Evolutionary conservation across 2,888 invertebrate genomes (phyloP), one percentile per base, ranked within the genome.

Genomic region (Caenorhabditis macrosperma): DNA sequence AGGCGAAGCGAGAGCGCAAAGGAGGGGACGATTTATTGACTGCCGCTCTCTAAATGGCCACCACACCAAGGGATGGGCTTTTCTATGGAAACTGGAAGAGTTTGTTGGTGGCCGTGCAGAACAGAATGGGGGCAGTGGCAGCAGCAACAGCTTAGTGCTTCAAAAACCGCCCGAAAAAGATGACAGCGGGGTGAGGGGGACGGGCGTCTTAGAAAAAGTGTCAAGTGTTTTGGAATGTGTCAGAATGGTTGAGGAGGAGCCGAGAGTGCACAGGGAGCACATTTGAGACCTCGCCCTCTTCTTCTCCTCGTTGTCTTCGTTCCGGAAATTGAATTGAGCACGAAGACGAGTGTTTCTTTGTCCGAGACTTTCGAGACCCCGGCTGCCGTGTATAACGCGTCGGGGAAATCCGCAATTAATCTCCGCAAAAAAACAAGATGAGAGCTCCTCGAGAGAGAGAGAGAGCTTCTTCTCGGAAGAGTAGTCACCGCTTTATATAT

Each of bases 141-240:
- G 26, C 24, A 50, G 22, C 26, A 26, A 26, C 50, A 55, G 24
- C 44, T 67, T 44, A 57, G 57, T 22, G 57, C 20, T 15, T 60
- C 71, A 71, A 71, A 44, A 60, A 67, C 17, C 57, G 28, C 20
- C 38, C 24, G 52, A 38, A 38, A 52, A 22, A 15, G 52, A 66
- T 24, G 24, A 50, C 28, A 50, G 48, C 12, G n/a, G 24, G 26
- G 9, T 22, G 52, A 26, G 35, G 50, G 6, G 20, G 38, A 38
- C 9, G 38, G 54, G 30, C 54, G 64, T 64, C 50, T 64, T 52
- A 52, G 26, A 54, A 48, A 63, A 71, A 17, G 60, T 69, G 71
- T 71, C 71, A 71, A 71, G 55, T 71, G 71, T 61, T 71, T 71
- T 71, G 44, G 33, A 63, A 63, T 33, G 63, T 72, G 72, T 72